Evolutionary conservation across 2,888 invertebrate genomes (phyloP).

Genomic region (Busseola fusca): DNA sequence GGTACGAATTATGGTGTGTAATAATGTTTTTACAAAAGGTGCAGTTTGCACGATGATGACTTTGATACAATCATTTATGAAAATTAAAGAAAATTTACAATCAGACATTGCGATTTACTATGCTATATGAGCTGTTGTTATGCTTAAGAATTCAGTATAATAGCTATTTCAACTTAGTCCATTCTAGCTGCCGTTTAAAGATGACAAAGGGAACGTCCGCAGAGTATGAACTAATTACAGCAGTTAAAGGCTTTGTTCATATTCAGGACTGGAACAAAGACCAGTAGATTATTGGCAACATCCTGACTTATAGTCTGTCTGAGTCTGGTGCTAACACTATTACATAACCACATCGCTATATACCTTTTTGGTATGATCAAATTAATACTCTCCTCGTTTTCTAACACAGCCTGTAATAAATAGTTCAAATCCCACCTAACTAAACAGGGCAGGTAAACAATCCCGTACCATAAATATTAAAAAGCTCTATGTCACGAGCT

Average conservation of each 20-base stretch:
- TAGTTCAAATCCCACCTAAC: not conserved
- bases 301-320: not conserved
- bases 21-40: not conserved
- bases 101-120: not conserved
- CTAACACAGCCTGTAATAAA: conserved; percentile 2
- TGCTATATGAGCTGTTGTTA: not conserved
- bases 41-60: not conserved
- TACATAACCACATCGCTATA: not conserved
- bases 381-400: not conserved
- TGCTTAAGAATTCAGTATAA: not conserved
- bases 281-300: not conserved
- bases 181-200: not conserved
- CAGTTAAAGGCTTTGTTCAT: not conserved
- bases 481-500: conserved; percentile 49
- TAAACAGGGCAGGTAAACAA: conserved; percentile 43
- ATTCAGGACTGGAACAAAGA: not conserved
- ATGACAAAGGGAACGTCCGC: not conserved
- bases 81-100: not conserved
- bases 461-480: conserved; percentile 54
- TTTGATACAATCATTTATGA: not conserved
- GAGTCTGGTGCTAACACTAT: too few relatives aligned
- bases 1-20: not conserved
- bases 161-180: not conserved
- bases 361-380: not conserved
- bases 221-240: not conserved